Evolutionary conservation across 2,888 invertebrate species (phyloP), one percentile per base, ranked within the genome.

Genomic region (Amphiduros pacificus): DNA sequence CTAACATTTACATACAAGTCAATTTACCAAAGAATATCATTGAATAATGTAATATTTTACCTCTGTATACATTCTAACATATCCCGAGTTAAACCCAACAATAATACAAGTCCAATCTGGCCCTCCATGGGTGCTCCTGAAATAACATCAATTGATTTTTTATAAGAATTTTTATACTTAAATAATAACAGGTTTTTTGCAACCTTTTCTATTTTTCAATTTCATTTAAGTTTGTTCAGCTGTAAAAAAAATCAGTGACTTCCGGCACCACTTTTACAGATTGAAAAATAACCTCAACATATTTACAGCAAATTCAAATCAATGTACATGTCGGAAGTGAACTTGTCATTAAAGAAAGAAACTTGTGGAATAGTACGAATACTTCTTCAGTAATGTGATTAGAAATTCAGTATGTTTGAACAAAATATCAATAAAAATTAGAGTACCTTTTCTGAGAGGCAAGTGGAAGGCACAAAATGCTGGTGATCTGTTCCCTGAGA

Each of bases 51-150:
- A n/a, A 11, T 57, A 1, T 27, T 66, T 31, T 68, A 80, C 81
- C 76, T 96, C 94, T 1, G 93, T 93, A 78, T 93, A 95, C 83
- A 95, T 93, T 66, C 90, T 86, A 14, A 96, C 86, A 84, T 87
- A 88, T 22, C 97, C 97, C 70, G 91, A 90, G 72, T 88, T 89
- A 74, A 92, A 91, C 17, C 96, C 97, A 61, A 94, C 87, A 64
- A 90, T 88, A 64, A 96, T 87, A 78, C 94, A 94, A 17, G 93
- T 94, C 96, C 96, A 97, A 80, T 97, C 96, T 28, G 92, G 89
- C 5, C 88, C 89, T 77, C 89, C 85, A 50, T 86, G 85, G 17
- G 85, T 83, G 65, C 85, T 85, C 56, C 81, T 78, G 68, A 72
- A 79, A 65, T 75, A 77, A 5, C 40, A 53, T 22, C 6, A 6